Evolutionary conservation across 2,888 invertebrate genomes (phyloP), one percentile per base, ranked within the genome.

Genomic region (Ethmia dodecea): DNA sequence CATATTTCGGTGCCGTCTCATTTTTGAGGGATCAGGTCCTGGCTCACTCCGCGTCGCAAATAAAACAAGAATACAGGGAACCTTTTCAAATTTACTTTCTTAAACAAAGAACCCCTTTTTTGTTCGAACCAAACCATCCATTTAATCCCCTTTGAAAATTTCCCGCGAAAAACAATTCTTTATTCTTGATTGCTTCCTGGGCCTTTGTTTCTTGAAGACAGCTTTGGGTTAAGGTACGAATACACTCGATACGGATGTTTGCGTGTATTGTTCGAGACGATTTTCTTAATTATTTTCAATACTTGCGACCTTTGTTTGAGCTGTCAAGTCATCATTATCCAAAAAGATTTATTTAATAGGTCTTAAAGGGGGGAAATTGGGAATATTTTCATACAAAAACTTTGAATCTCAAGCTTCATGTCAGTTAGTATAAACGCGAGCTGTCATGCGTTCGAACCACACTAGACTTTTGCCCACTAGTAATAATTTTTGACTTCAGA

Each of bases 141-240:
- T 46, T 44, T 49, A 49, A 51, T 49, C 48, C 41, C 33, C 43
- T 51, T 49, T 43, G 45, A 48, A 49, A 45, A 15, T 40, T 45
- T 45, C 30, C 34, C 46, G 35, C 32, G 31, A 42, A 43, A 47
- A 49, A 49, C 48, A 51, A 49, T 49, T 47, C 47, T 51, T 51
- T 46, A 49, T 47, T 43, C 45, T 45, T 49, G 47, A 49, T 51
- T 51, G 47, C 48, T 45, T 45, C 38, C 45, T 29, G 10, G n/a
- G 37, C 43, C 34, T 45, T 47, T 44, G 47, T 51, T 43, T 43
- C 38, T 35, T 39, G 38, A 32, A 41, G 44, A 40, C 29, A 30
- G 20, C 27, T 10, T 22, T 18, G 30, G n/a, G 18, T 32, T 29
- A 8, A 10, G 33, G 16, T 24, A 11, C 4, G 31, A 10, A 14